phyloP scores from a whole-genome alignment of 37 sponge, comb jelly and placozoan species.

The Halichondria panicea region DNA sequence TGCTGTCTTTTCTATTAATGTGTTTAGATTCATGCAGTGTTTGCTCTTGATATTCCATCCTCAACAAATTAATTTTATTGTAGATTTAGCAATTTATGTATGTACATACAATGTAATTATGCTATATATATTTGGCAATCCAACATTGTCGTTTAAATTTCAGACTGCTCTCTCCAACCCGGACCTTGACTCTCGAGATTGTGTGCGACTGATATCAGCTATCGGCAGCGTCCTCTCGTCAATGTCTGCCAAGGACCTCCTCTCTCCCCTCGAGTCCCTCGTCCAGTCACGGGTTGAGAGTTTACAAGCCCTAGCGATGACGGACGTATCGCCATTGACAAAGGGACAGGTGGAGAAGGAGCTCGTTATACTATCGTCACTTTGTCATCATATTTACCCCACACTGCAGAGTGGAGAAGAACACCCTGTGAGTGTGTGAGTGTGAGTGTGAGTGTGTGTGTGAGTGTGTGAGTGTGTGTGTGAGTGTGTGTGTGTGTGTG shows the following conservation, averaged over 20 bases:
- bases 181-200: constrained; percentile 23
- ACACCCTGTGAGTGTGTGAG: constrained; percentile 57
- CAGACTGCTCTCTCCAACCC: constrained; percentile 45
- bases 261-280: constrained; percentile 28
- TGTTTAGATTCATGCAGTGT: no score
- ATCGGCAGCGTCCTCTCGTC: constrained; percentile 59
- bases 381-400: constrained; percentile 60
- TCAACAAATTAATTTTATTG: background rate
- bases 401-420: constrained; percentile 49
- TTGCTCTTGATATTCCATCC: background rate
- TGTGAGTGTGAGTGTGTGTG: no score
- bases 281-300: constrained; percentile 18
- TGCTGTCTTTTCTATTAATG: no score
- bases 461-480: no score
- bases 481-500: no score
- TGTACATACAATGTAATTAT: no score
- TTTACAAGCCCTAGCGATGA: constrained; percentile 3
- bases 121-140: no score
- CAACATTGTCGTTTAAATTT: background rate
- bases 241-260: constrained; percentile 29
- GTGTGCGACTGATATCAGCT: constrained; percentile 49
- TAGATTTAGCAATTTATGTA: background rate
- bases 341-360: constrained; percentile 52
- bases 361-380: constrained; percentile 34
- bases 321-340: constrained; percentile 8